Evolutionary conservation across 2,888 invertebrate genomes (phyloP).

Genomic region (Ophioninae sp.): DNA sequence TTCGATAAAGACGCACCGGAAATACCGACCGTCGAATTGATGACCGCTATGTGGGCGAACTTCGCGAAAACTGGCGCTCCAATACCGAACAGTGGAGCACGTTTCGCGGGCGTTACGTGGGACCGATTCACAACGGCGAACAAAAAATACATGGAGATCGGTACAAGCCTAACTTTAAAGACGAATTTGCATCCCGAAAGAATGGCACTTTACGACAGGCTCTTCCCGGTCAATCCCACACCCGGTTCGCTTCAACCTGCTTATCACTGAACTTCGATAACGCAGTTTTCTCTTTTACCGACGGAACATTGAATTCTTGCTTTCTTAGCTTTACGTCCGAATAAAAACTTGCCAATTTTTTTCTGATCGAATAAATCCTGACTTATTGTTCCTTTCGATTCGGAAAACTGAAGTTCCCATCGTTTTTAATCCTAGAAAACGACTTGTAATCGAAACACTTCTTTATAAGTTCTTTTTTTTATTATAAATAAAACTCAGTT

Average conservation of each 20-base stretch:
- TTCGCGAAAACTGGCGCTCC: conserved; percentile 82
- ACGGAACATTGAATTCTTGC: too few relatives aligned
- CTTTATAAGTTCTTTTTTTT: not conserved
- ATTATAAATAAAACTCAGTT: not conserved
- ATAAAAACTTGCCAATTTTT: too few relatives aligned
- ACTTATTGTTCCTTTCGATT: too few relatives aligned
- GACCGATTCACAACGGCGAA: conserved; percentile 76
- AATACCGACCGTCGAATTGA: conserved; percentile 78
- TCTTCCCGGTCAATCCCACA: conserved; percentile 74
- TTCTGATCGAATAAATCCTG: too few relatives aligned
- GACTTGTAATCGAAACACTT: too few relatives aligned
- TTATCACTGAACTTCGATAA: too few relatives aligned
- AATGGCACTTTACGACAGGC: conserved; percentile 79
- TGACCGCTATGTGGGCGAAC: conserved; percentile 80
- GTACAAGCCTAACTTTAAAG: conserved; percentile 74
- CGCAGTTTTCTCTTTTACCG: too few relatives aligned
- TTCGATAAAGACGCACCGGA: conserved; percentile 81
- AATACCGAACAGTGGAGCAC: conserved; percentile 76
- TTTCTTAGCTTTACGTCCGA: too few relatives aligned
- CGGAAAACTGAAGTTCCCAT: too few relatives aligned
- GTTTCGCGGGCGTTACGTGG: conserved; percentile 80
- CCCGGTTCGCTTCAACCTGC: not conserved
- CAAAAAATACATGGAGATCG: conserved; percentile 80
- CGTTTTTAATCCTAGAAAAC: too few relatives aligned
- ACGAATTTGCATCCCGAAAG: conserved; percentile 78